Percentiles rank a stretch among this genome's conserved stretches.
Evolutionary conservation across 2,888 invertebrate genomes (phyloP).

Genomic region (Diarsia mendica): DNA sequence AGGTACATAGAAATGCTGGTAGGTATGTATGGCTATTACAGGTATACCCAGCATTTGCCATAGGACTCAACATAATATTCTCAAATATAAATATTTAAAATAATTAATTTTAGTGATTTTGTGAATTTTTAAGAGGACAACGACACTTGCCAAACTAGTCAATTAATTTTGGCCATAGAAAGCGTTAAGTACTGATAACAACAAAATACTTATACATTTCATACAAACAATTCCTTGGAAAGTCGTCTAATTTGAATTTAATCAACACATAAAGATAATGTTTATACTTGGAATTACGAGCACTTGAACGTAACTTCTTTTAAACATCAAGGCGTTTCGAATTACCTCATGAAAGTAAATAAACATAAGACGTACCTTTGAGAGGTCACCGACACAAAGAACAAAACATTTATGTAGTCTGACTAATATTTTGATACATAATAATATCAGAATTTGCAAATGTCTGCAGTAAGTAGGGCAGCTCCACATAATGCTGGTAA

Average conservation of each 20-base stretch:
- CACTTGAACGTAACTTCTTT: slow-evolving; percentile 9
- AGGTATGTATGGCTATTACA: too few species aligned
- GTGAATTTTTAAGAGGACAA: not conserved
- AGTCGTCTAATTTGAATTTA: slow-evolving; percentile 47
- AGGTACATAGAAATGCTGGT: too few species aligned
- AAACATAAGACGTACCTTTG: slow-evolving; percentile 48
- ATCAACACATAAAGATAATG: slow-evolving; percentile 29
- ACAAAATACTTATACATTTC: slow-evolving; percentile 26
- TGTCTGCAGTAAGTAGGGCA: slow-evolving; percentile 73
- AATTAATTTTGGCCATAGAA: slow-evolving; percentile 27
- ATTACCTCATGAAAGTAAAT: slow-evolving; percentile 58
- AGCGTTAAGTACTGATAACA: slow-evolving; percentile 37
- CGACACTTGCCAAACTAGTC: slow-evolving; percentile 23
- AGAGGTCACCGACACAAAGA: slow-evolving; percentile 65
- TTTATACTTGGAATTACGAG: slow-evolving; percentile 8
- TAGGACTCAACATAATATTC: too few species aligned
- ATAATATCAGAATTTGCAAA: slow-evolving; percentile 75
- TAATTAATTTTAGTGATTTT: not conserved
- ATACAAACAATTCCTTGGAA: slow-evolving; percentile 32
- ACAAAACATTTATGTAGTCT: slow-evolving; percentile 59
- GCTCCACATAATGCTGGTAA: slow-evolving; percentile 51
- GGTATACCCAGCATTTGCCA: too few species aligned
- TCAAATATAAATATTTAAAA: too few species aligned
- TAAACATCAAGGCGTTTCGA: slow-evolving; percentile 21
- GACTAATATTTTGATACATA: slow-evolving; percentile 70